Conservation (phyloP, 2,888 invertebrate species). For the Clitarchus hookeri region DNA sequence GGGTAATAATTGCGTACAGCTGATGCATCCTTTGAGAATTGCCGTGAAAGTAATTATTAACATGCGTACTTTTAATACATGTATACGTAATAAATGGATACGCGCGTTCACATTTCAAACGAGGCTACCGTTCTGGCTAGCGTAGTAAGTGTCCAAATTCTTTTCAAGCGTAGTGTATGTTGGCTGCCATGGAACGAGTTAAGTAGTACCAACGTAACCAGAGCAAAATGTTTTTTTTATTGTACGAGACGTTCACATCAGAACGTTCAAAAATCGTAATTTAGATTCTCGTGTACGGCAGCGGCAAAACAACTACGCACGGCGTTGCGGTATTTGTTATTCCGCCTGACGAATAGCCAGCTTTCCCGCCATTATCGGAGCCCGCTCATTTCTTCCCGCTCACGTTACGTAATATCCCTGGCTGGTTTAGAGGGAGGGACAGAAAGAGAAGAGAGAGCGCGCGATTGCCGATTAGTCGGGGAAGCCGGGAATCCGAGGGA, state of each 20-base stretch:
- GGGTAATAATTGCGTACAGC: no score
- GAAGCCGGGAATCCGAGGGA: not conserved
- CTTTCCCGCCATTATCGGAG: not conserved
- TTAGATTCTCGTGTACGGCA: not conserved
- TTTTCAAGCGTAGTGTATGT: not conserved
- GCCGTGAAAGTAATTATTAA: no score
- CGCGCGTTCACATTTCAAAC: no score
- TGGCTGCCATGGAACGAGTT: not conserved
- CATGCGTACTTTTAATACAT: no score
- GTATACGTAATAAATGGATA: no score
- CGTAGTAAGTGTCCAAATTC: not conserved
- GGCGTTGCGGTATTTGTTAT: conserved; percentile 1
- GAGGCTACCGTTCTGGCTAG: no score
- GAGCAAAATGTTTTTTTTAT: not conserved
- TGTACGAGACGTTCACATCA: not conserved
- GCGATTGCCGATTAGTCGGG: conserved; percentile 12
- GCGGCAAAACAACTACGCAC: not conserved
- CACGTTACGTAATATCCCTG: not conserved
- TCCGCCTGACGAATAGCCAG: not conserved
- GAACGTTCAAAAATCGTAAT: not conserved
- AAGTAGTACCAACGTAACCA: not conserved
- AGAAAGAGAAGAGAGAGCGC: conserved; percentile 7
- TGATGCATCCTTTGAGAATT: no score
- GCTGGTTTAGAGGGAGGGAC: not conserved
- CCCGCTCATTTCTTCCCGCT: conserved; percentile 18